phyloP scores from a whole-genome alignment of 2,888 invertebrate species.

The Tachina fera region DNA sequence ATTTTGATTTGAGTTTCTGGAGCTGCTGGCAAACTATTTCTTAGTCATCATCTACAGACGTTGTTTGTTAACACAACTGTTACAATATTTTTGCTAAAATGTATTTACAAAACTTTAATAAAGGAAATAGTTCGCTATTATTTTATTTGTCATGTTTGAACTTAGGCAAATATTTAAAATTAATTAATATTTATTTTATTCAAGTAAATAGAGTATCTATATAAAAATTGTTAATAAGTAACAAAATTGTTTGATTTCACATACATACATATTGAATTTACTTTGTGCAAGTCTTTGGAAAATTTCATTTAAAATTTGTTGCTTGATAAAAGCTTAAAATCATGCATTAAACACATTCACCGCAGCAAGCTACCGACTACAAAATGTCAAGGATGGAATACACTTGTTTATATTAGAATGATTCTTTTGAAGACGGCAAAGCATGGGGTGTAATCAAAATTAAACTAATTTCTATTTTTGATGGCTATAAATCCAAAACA shows the following conservation, averaged over 20 bases:
- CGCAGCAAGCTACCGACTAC: too few relatives aligned
- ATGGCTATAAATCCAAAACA: too few relatives aligned
- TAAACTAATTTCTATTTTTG: too few relatives aligned
- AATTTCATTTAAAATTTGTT: background rate
- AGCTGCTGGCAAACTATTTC: background rate
- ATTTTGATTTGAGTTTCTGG: background rate
- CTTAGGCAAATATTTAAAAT: slow-evolving; percentile 29
- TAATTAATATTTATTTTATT: background rate
- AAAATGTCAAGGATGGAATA: too few relatives aligned
- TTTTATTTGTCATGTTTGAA: background rate
- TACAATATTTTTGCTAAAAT: slow-evolving; percentile 31
- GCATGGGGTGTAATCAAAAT: too few relatives aligned
- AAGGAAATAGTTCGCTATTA: background rate
- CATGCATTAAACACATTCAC: too few relatives aligned
- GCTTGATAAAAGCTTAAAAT: too few relatives aligned
- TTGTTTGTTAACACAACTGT: slow-evolving; percentile 32
- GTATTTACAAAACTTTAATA: slow-evolving; percentile 8
- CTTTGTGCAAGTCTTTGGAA: background rate
- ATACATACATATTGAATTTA: background rate
- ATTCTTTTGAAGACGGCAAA: too few relatives aligned
- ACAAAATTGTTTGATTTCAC: background rate
- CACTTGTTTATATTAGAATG: too few relatives aligned
- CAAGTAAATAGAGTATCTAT: background rate
- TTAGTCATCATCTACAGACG: too few relatives aligned
- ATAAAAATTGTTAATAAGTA: background rate